A percentile compares a stretch with the other conserved stretches of the same genome.
These are phyloP conservation scores for Pristionchus exspectatus DNA, from an alignment of 2,888 invertebrate species.

Conservation along the genomic window DNA sequence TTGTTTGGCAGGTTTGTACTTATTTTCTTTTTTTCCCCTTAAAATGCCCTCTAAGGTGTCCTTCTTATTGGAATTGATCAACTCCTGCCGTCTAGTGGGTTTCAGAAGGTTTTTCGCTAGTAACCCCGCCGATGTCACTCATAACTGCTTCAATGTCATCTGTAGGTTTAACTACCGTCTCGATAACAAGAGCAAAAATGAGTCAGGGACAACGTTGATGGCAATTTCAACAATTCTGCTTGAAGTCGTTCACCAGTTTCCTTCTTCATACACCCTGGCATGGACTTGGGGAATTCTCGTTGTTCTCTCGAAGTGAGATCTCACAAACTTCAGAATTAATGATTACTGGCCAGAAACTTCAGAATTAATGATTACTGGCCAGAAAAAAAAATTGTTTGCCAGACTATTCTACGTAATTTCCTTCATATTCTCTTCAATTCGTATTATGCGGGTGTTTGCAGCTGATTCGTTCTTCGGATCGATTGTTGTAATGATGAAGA, in stretches of 20 bases:
- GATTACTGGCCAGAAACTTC: too few relatives aligned
- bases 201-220: not conserved
- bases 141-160: slow-evolving; percentile 56
- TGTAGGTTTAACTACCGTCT: too few relatives aligned
- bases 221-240: not conserved
- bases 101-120: not conserved
- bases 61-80: not conserved
- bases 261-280: not conserved
- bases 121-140: slow-evolving; percentile 60
- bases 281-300: not conserved
- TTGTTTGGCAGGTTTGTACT: slow-evolving; percentile 62
- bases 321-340: too few relatives aligned
- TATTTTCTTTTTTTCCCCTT: slow-evolving; percentile 58
- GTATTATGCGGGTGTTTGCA: slow-evolving; percentile 65
- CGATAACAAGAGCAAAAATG: too few relatives aligned
- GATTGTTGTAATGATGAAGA: slow-evolving; percentile 60
- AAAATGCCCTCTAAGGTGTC: not conserved
- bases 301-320: not conserved
- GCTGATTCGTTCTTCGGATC: slow-evolving; percentile 67
- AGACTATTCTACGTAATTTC: slow-evolving; percentile 58
- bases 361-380: too few relatives aligned
- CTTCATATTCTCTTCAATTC: slow-evolving; percentile 63
- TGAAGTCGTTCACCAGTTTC: not conserved
- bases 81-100: not conserved
- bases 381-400: too few relatives aligned